Evolutionary conservation across 2,888 invertebrate genomes (phyloP).

Genomic region (Hirtodrosophila alboralis): DNA sequence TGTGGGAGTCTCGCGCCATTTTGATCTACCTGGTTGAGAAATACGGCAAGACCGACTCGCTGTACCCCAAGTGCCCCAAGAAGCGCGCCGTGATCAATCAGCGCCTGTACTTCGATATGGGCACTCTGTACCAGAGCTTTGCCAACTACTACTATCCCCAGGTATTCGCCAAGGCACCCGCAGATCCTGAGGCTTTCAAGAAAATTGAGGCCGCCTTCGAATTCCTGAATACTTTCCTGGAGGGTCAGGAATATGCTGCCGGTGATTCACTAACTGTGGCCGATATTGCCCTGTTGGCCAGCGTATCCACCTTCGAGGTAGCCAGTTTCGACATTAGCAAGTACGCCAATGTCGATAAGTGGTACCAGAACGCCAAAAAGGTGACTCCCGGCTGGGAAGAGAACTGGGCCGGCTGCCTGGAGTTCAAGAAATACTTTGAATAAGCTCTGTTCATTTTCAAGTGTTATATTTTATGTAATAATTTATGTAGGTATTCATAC

Average conservation of each 20-base stretch:
- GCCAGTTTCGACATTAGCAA: constrained; percentile 88
- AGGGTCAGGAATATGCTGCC: constrained; percentile 88
- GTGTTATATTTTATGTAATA: constrained; percentile 22
- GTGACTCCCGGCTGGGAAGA: constrained; percentile 87
- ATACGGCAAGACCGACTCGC: constrained; percentile 89
- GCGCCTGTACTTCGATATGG: constrained; percentile 91
- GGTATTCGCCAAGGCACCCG: constrained; percentile 86
- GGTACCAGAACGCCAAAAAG: constrained; percentile 86
- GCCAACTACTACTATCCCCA: constrained; percentile 89
- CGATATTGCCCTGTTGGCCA: constrained; percentile 89
- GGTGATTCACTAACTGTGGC: constrained; percentile 91
- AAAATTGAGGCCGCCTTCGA: constrained; percentile 89
- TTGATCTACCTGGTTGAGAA: constrained; percentile 90
- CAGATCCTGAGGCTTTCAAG: constrained; percentile 88
- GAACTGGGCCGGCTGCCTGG: constrained; percentile 86
- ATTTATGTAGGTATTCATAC: constrained; percentile 35
- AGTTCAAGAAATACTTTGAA: constrained; percentile 85
- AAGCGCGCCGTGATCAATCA: constrained; percentile 91
- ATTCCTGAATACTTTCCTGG: constrained; percentile 89
- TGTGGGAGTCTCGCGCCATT: constrained; percentile 94
- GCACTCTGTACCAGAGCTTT: constrained; percentile 89
- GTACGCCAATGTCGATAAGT: constrained; percentile 88
- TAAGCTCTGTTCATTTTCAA: constrained; percentile 34
- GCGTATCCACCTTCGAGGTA: constrained; percentile 89
- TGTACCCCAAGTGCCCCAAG: constrained; percentile 88